Evolutionary conservation across 2,888 invertebrate genomes (phyloP).

Genomic region (Thecophora atra): DNA sequence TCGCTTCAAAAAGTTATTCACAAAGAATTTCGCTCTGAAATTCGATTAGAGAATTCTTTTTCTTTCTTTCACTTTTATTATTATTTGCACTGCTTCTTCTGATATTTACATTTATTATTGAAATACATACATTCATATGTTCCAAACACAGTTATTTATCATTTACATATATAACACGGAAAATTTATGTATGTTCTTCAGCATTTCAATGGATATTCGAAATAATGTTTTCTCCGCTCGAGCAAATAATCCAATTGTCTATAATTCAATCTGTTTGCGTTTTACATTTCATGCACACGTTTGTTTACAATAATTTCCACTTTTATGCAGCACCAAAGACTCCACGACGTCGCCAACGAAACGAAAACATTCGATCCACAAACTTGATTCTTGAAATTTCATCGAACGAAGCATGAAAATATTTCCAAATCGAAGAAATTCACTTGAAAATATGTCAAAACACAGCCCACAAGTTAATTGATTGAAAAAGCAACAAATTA

Average conservation of each 20-base stretch:
- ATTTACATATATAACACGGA: neutral
- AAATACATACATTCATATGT: too few species aligned
- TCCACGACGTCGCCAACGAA: neutral
- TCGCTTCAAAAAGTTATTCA: neutral
- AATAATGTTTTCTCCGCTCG: slow-evolving; percentile 19
- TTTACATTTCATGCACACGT: slow-evolving; percentile 16
- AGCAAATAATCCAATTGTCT: slow-evolving; percentile 13
- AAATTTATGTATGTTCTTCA: neutral
- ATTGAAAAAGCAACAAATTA: neutral
- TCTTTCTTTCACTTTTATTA: neutral
- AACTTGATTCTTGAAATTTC: neutral
- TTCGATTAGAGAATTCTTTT: slow-evolving; percentile 28
- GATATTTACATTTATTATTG: too few species aligned
- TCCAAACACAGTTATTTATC: too few species aligned
- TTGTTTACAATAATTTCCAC: neutral
- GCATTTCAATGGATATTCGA: slow-evolving; percentile 11
- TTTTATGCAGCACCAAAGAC: neutral
- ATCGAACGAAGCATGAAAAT: neutral
- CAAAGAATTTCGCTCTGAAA: slow-evolving; percentile 18
- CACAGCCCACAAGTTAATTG: neutral
- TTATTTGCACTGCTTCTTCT: neutral
- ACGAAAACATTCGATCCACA: neutral
- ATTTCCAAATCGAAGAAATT: neutral
- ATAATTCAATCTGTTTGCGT: slow-evolving; percentile 25
- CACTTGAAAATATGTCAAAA: neutral